phyloP scores from a whole-genome alignment of 2,113 vertebrate species.

The Parus major region DNA sequence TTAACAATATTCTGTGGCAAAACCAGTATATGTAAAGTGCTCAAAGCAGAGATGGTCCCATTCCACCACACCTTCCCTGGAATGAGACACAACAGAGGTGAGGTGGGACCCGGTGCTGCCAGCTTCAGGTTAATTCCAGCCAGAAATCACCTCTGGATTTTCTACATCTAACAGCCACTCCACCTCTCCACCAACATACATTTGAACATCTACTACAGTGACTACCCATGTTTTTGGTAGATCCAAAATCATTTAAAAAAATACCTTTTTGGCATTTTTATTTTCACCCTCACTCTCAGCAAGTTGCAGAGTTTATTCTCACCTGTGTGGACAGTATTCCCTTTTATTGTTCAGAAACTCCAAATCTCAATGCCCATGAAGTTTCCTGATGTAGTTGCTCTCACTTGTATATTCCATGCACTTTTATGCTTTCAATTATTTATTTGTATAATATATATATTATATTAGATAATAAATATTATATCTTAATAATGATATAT shows the following conservation, averaged over 20 bases:
- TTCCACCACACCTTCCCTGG: neutral
- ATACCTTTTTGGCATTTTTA: neutral
- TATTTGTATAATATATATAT: neutral
- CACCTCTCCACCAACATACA: neutral
- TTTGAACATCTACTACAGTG: neutral
- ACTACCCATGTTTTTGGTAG: neutral
- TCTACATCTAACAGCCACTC: neutral
- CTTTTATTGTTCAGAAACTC: neutral
- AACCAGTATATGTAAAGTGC: neutral
- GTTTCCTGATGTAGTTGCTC: neutral
- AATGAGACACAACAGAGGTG: rapidly evolving
- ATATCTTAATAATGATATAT: too few species aligned
- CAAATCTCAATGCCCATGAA: neutral
- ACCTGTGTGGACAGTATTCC: neutral
- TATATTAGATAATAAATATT: too few species aligned
- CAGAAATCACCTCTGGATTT: neutral
- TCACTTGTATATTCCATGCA: neutral
- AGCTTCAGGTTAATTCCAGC: neutral
- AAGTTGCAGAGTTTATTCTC: neutral
- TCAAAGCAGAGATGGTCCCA: neutral
- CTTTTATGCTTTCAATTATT: neutral
- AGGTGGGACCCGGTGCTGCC: neutral
- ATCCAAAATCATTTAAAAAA: neutral
- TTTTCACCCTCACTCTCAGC: neutral
- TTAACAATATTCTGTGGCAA: neutral